Evolutionary conservation across 1,140 invertebrate genomes (phyloP).

Genomic region (Reticulitermes speratus): DNA sequence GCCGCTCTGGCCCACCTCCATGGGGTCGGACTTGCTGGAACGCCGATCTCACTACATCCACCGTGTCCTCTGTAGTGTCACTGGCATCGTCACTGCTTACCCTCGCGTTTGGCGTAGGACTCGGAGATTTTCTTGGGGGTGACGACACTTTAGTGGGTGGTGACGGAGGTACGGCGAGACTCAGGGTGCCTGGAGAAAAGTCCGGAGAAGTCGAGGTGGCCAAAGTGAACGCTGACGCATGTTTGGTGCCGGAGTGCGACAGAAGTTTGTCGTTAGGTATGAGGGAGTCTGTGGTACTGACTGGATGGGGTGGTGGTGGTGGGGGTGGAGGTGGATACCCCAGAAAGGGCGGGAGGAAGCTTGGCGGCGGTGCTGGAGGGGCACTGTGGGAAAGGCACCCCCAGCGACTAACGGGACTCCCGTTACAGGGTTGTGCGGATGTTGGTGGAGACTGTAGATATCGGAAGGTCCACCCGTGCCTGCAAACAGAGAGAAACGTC

Average conservation of each 20-base stretch:
- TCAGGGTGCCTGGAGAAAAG: neutral
- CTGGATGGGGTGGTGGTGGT: neutral
- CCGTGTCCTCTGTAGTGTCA: slow-evolving; percentile 4
- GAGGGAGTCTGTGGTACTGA: neutral
- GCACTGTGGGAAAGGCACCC: slow-evolving; percentile 6
- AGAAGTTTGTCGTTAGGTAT: neutral
- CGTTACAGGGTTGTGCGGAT: neutral
- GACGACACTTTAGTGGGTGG: neutral
- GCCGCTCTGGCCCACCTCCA: neutral
- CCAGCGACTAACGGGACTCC: neutral
- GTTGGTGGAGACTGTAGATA: slow-evolving; percentile 17
- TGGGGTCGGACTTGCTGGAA: slow-evolving; percentile 34
- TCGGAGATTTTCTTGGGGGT: neutral
- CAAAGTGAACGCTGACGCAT: neutral
- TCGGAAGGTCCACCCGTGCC: neutral
- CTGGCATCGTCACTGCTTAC: neutral
- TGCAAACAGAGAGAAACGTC: neutral
- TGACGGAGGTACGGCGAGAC: neutral
- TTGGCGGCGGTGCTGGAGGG: slow-evolving; percentile 11
- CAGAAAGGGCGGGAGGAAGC: slow-evolving; percentile 17
- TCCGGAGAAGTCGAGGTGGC: neutral
- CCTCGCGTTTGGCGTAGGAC: neutral
- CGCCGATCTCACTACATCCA: slow-evolving; percentile 24
- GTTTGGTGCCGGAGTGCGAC: neutral
- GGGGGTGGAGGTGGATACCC: slow-evolving; percentile 29